Base-by-base conservation (phyloP, 2,113 vertebrate species). In the Noturus placidus region DNA sequence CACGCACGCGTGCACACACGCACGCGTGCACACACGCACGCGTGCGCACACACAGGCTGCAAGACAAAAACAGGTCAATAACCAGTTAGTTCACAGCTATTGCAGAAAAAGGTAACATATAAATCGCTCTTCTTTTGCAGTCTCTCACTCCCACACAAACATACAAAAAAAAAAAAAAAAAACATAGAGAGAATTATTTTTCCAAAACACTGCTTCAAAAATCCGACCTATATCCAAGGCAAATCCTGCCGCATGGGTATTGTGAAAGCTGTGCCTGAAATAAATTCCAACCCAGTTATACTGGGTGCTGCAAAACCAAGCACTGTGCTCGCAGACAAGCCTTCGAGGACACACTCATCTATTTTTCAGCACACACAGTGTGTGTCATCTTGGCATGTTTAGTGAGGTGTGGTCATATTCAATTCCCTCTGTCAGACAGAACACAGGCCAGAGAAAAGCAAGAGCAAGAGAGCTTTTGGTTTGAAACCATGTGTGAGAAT, bases 341-440 rank as follows among this genome's bases (percentile, higher is more conserved):
- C 89, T 87, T 69, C n/a, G 82, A 85, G 86, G 86, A 87, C 67
- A 22, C 35, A 82, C 54, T 79, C 76, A 85, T 81, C 86, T 81
- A 81, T 84, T 79, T 87, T 81, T 82, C 25, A 84, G 88, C 19
- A 46, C 46, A 80, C 30, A 70, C 38, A 11, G 52, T 77, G 70
- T 82, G 85, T 80, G 79, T 87, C 78, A 38, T 87, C 86, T 74
- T 87, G 86, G 67, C 79, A 46, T 87, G 86, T 80, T 65, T 87
- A 87, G 65, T 74, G 86, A 87, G 77, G 86, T 87, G 86, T 89
- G 80, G 70, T 90, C 83, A 88, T 83, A 86, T 88, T 88, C 74
- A 57, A 86, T 86, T 90, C 61, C 35, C 61, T 79, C 22, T 42
- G 69, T 87, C 74, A 83, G 81, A 89, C 59, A 79, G 76, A 72